Base-by-base conservation (phyloP, 1,140 invertebrate genomes). In the Medauroidea extradentata region DNA sequence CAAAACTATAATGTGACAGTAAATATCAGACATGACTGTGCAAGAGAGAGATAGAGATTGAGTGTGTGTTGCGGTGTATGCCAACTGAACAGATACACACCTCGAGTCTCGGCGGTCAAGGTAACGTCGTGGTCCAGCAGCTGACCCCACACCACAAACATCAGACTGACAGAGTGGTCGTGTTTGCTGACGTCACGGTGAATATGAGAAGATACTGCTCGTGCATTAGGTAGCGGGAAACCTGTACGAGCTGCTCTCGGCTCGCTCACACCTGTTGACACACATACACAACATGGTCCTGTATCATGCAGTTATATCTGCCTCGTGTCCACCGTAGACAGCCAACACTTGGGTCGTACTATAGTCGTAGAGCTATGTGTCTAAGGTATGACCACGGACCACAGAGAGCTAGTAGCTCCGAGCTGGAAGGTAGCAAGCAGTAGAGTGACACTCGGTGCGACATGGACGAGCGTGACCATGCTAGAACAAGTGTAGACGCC, bases 111-210 rank as follows among this genome's bases (percentile, higher is more conserved):
- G 2, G 76, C 79, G 13, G 78, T 79, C 4, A 81, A 66, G 0
- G 79, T 80, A 56, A 82, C 68, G 61, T 82, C 80, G 65, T 82
- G 80, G 59, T 82, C 80, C n/a, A 81, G 67, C 46, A 80, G 72
- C 65, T 82, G 80, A 7, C 80, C 80, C 73, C 77, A 80, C 7
- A 76, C 76, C 14, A 78, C 77, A 34, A 80, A 70, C 69, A 81
- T 74, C 59, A 79, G 70, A 24, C 77, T 77, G 41, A 81, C 69
- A 5, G 73, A 71, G 54, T 79, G 76, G 53, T 80, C 76, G 60
- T 79, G 76, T n/a, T 67, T 66, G 13, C 73, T 72, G 16, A 73
- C 63, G 59, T 81, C 79, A 18, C 68, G 64, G 59, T 82, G 80
- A 19, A 80, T 70, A 25, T 70, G 64, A 18, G 76, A 67, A 4